A percentile compares a stretch with the other conserved stretches of the same genome.
Evolutionary conservation across 2,888 invertebrate genomes (phyloP).

Genomic region (Pterostichus niger): DNA sequence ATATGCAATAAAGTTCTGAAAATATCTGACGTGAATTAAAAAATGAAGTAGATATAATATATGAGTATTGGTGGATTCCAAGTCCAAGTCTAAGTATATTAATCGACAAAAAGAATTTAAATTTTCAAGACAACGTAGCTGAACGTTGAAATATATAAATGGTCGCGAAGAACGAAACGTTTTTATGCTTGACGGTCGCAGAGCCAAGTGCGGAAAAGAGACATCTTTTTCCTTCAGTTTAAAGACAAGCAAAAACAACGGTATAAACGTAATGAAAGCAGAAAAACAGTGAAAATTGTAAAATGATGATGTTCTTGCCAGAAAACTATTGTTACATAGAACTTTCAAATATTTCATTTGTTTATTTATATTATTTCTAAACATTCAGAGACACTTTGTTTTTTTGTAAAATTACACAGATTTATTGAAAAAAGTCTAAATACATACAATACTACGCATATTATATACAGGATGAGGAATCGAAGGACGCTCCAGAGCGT

Average conservation of each 20-base stretch:
- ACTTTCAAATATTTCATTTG: conserved; percentile 22
- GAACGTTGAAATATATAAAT: conserved; percentile 53
- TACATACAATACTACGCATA: background rate
- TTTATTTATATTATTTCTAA: conserved; percentile 24
- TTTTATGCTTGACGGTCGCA: conserved; percentile 43
- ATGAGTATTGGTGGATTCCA: background rate
- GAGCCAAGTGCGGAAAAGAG: conserved; percentile 45
- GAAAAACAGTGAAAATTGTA: conserved; percentile 22
- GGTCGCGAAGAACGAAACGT: conserved; percentile 45
- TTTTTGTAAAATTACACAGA: background rate
- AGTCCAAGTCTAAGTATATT: conserved; percentile 27
- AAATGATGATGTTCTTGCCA: conserved; percentile 37
- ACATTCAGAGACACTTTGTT: background rate
- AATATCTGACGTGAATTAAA: background rate
- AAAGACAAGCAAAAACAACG: conserved; percentile 34
- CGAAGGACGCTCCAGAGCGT: too few species aligned
- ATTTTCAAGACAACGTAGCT: conserved; percentile 46
- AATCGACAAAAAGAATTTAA: conserved; percentile 61
- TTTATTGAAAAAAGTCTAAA: too few species aligned
- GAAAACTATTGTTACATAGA: conserved; percentile 30
- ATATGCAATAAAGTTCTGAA: too few species aligned
- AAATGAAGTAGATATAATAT: background rate
- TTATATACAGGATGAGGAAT: too few species aligned
- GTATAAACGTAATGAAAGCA: conserved; percentile 50
- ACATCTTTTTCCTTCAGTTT: conserved; percentile 53